A percentile compares a stretch with the other conserved stretches of the same genome.
These are phyloP conservation scores for Thereva nobilitata DNA, from an alignment of 2,888 invertebrate genomes.

Conservation along the genomic window DNA sequence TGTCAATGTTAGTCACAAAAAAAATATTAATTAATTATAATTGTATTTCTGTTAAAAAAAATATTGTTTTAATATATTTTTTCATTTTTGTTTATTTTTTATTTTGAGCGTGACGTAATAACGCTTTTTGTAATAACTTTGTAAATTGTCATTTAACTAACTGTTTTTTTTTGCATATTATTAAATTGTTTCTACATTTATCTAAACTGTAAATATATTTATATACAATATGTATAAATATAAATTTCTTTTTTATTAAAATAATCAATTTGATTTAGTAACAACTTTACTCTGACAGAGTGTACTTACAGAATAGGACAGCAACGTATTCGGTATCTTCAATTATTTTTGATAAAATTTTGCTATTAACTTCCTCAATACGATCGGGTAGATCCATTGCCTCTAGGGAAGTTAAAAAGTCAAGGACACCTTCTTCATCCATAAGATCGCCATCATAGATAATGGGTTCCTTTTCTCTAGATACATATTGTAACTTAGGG, in stretches of 20 bases:
- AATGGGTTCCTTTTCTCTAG: conserved; percentile 90
- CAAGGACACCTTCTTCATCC: conserved; percentile 92
- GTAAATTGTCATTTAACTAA: too few relatives aligned
- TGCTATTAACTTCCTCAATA: conserved; percentile 93
- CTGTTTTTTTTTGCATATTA: too few relatives aligned
- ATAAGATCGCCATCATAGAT: conserved; percentile 96
- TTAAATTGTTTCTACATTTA: too few relatives aligned
- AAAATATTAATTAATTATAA: conserved; percentile 8
- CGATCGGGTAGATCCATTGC: conserved; percentile 93
- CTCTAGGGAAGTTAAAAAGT: conserved; percentile 91
- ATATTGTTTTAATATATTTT: neutral
- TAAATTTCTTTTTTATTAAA: too few relatives aligned
- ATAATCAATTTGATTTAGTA: too few relatives aligned
- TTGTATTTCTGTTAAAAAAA: neutral
- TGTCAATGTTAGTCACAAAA: conserved; percentile 29
- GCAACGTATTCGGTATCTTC: conserved; percentile 91
- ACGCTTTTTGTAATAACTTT: neutral
- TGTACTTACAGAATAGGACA: conserved; percentile 89
- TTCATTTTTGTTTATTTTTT: too few relatives aligned
- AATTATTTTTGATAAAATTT: conserved; percentile 85
- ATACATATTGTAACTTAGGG: conserved; percentile 16
- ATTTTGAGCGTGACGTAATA: neutral
- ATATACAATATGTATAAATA: too few relatives aligned
- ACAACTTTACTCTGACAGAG: conserved; percentile 14
- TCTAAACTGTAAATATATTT: too few relatives aligned